Base-by-base conservation (phyloP, 2,797 vertebrate genomes). In the Pogonophryne albipinna region DNA sequence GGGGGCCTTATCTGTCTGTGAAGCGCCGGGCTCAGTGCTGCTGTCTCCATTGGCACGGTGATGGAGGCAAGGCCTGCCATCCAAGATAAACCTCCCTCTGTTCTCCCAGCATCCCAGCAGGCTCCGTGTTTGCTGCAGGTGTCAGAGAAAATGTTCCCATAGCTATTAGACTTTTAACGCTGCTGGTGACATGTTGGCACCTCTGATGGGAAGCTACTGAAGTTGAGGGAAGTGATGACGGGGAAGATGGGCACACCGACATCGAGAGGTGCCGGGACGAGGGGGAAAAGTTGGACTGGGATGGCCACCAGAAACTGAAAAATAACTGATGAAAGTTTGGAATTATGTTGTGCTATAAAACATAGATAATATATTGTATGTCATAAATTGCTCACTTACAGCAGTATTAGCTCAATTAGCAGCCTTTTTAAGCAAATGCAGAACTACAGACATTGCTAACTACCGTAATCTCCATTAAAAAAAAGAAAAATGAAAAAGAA, bases 1-100 rank as follows among this genome's bases (percentile, higher is more conserved):
- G 71, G 80, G 62, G 85, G 87, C 66, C 85, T 94, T 94, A 94
- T 95, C 91, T 87, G 82, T 71, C 88, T 82, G 80, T 66, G 80
- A 87, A 89, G 84, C 69, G 71, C 83, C 59, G 45, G 67, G 79
- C 85, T 75, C 82, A 86, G 78, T 79, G 84, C 81, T 80, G 86
- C 84, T 16, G 87, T 92, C 91, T 94, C 82, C 84, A 86, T 82
- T 93, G 92, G 90, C 84, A 87, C 59, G 81, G 81, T 87, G 89
- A 90, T 85, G 85, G 81, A 90, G 80, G 76, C 79, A n/a, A 86
- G 82, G 88, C 89, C 90, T 93, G 91, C 88, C 90, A 92, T 85
- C 86, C 78, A 79, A 92, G 90, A 94, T 94, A 94, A 94, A 92
- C 85, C 84, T 87, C 84, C 80, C 89, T 88, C 85, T 89, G 76